Evolutionary conservation across 2,113 vertebrate genomes (phyloP), one percentile per base, ranked within the genome.

Genomic region (Psittacus erithacus): DNA sequence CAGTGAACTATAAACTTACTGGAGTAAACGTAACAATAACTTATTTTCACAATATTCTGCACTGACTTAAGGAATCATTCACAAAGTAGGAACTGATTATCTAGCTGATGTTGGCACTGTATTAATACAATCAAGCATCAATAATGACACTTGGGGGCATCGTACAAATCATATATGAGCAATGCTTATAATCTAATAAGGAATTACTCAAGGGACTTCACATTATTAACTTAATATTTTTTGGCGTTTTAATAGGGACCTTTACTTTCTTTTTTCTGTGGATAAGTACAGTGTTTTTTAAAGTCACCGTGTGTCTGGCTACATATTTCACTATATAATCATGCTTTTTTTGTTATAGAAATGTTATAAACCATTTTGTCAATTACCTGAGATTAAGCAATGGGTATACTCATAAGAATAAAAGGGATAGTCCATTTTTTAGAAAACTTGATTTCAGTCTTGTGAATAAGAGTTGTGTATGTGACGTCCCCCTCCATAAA

Each of bases 331-430:
- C 73, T 92, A 23, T 57, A 41, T 47, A 96, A 95, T 94, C 76
- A 95, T 74, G 82, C 24, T 75, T 91, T 97, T 97, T 97, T 91
- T 97, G 69, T 90, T 82, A 75, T 14, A 94, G 62, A 95, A 80
- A 65, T 75, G 22, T 65, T 97, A 87, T 82, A 95, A 94, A 93
- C 59, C 35, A 49, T 97, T 95, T 97, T 93, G 74, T 94, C 87
- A 97, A 59, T 94, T 89, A 90, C 75, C 76, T 93, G 88, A 82
- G 86, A 95, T 60, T 90, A 88, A 92, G 38, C 24, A 82, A 74
- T 85, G 65, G 31, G 27, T 68, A 62, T 75, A 44, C n/a, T 96
- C 53, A 17, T 57, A 92, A 79, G 60, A 68, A 83, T 77, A 94
- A 82, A 93, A 92, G 25, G 53, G 73, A 63, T 67, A 81, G 22